Evolutionary conservation across 2,888 invertebrate genomes (phyloP).

Genomic region (Corythucha ciliata): DNA sequence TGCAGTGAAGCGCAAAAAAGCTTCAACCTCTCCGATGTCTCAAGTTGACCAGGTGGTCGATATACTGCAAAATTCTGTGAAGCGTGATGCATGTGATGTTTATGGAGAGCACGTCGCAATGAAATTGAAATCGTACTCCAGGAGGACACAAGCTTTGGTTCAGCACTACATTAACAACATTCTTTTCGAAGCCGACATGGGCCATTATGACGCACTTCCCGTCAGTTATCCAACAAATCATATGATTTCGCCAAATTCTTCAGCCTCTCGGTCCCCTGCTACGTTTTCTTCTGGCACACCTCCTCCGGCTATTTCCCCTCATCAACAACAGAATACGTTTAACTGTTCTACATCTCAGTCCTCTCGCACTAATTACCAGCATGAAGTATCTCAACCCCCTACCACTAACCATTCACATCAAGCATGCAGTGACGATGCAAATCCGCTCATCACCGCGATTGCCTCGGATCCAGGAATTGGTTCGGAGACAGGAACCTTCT

Average conservation of each 20-base stretch:
- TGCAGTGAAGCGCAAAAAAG: constrained; percentile 19
- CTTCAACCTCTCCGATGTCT: constrained; percentile 8
- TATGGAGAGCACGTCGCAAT: constrained; percentile 32
- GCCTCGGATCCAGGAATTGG: constrained; percentile 7
- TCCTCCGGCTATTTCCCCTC: constrained; percentile 6
- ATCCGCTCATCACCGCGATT: constrained; percentile 1
- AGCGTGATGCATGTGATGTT: constrained; percentile 22
- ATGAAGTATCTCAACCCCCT: constrained; percentile 5
- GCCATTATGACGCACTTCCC: constrained; percentile 19
- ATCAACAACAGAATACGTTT: constrained; percentile 2
- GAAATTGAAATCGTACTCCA: constrained; percentile 30
- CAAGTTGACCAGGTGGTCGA: constrained; percentile 18
- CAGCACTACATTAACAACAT: constrained; percentile 33
- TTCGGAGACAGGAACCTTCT: constrained; percentile 10
- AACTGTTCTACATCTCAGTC: constrained; percentile 11
- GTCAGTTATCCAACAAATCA: constrained; percentile 11
- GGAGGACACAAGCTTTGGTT: constrained; percentile 29
- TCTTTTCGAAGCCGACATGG: constrained; percentile 35
- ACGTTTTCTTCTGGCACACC: constrained; percentile 8
- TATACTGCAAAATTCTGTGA: constrained; percentile 18
- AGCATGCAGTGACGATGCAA: constrained; percentile 10
- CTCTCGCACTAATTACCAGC: background rate
- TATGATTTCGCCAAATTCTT: constrained; percentile 16
- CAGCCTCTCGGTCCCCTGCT: constrained; percentile 18
- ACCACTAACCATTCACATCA: constrained; percentile 4